Conservation (phyloP, 2,797 vertebrate species). For the Ara ararauna region DNA sequence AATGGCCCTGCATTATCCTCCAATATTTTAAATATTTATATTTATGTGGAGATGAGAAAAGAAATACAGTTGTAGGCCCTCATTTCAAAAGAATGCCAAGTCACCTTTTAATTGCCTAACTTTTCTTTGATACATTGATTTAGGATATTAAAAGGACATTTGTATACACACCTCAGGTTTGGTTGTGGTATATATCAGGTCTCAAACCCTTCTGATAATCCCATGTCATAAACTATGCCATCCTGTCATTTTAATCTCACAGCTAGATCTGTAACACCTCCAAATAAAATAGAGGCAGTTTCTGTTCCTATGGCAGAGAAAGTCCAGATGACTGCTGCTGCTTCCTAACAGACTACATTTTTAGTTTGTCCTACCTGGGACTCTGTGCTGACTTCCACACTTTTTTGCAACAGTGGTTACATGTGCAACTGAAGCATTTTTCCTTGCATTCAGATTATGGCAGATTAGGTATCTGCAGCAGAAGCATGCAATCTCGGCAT, state of each 20-base stretch:
- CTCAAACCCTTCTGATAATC: not conserved
- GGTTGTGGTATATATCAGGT: not conserved
- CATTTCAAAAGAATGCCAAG: not conserved
- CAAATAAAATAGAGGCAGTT: not conserved
- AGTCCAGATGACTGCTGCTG: not conserved
- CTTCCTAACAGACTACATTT: not conserved
- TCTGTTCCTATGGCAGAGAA: not conserved
- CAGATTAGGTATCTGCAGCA: not conserved
- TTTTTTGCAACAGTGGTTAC: not conserved
- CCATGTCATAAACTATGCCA: not conserved
- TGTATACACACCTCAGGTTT: not conserved
- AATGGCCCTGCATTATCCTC: not conserved
- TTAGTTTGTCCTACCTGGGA: not conserved
- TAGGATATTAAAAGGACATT: not conserved
- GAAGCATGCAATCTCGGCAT: not conserved
- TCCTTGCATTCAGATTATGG: not conserved
- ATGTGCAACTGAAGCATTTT: not conserved
- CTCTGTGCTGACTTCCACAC: not conserved
- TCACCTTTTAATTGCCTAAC: not conserved
- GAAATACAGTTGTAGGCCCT: not conserved
- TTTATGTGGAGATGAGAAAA: not conserved
- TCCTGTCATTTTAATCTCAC: not conserved
- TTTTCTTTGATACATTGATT: not conserved
- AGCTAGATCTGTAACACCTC: not conserved
- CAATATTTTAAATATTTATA: not conserved